A percentile compares a stretch with the other conserved stretches of the same genome.
Evolutionary conservation across 2,113 vertebrate species (phyloP).

Genomic region (Psittacus erithacus): DNA sequence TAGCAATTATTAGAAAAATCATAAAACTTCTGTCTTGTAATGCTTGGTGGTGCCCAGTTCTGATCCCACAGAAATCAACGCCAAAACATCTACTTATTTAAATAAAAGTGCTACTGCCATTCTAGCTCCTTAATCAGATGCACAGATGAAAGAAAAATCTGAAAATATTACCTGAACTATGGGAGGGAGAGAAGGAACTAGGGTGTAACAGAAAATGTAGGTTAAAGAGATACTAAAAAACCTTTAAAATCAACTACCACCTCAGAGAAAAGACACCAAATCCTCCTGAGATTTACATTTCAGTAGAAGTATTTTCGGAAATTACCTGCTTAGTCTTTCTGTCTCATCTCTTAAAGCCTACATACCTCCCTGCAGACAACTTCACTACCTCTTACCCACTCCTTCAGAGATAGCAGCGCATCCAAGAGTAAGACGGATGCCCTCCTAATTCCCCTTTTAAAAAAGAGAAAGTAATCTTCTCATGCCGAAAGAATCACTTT

Average conservation of each 20-base stretch:
- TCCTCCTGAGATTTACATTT: neutral
- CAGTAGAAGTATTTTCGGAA: neutral
- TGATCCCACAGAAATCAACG: neutral
- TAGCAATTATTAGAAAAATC: neutral
- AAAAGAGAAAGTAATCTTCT: neutral
- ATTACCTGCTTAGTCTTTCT: neutral
- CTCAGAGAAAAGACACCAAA: neutral
- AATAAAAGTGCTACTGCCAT: neutral
- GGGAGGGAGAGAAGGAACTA: neutral
- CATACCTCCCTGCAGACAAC: neutral
- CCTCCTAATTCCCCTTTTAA: neutral
- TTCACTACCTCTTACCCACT: neutral
- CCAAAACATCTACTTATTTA: neutral
- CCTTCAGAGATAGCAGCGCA: neutral
- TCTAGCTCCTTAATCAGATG: neutral
- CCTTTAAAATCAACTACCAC: neutral
- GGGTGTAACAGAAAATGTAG: accelerated
- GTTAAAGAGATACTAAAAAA: neutral
- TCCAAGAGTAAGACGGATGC: neutral
- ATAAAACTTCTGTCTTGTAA: neutral
- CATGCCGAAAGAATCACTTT: neutral
- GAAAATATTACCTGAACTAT: neutral
- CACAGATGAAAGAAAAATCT: neutral
- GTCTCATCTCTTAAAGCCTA: neutral
- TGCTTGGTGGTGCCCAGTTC: neutral